Conservation (phyloP, 2,797 vertebrate species). For the Acipenser transmontanus region DNA sequence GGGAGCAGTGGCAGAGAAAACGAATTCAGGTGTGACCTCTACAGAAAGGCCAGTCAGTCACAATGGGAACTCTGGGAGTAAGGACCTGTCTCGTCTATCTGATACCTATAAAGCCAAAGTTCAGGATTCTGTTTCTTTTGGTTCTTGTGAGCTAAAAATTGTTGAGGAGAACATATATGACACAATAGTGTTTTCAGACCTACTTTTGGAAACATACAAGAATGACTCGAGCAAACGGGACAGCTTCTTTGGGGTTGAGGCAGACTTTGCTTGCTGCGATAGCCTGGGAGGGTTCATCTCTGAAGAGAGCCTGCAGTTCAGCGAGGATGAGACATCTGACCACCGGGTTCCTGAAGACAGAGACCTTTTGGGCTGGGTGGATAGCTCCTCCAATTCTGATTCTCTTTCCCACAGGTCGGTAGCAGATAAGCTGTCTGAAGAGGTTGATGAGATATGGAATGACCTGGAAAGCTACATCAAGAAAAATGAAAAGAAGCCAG, state of each 20-base stretch:
- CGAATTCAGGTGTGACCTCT: conserved; percentile 25
- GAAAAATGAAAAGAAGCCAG: conserved; percentile 86
- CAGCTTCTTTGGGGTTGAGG: conserved; percentile 58
- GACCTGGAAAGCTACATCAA: conserved; percentile 97
- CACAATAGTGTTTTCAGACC: conserved; percentile 76
- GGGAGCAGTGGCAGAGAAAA: conserved; percentile 48
- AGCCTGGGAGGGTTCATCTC: conserved; percentile 64
- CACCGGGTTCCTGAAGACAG: conserved; percentile 48
- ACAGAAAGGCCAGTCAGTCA: conserved; percentile 37
- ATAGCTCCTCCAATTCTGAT: conserved; percentile 65
- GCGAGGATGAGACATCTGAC: conserved; percentile 58
- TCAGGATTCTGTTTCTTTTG: conserved; percentile 48
- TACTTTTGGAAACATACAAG: conserved; percentile 39
- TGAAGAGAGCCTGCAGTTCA: conserved; percentile 77
- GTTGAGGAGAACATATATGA: conserved; percentile 88
- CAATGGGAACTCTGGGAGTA: conserved; percentile 19
- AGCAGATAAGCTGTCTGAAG: conserved; percentile 79
- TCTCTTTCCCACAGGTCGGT: conserved; percentile 57
- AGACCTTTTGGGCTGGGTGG: conserved; percentile 54
- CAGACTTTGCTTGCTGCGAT: conserved; percentile 59
- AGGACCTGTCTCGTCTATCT: conserved; percentile 35
- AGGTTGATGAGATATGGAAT: conserved; percentile 94
- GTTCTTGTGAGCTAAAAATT: conserved; percentile 65
- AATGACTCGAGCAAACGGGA: conserved; percentile 43
- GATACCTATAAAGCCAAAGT: conserved; percentile 36